These are phyloP conservation scores for Linnaemya vulpina DNA, from an alignment of 2,888 invertebrate genomes.

Conservation along the genomic window DNA sequence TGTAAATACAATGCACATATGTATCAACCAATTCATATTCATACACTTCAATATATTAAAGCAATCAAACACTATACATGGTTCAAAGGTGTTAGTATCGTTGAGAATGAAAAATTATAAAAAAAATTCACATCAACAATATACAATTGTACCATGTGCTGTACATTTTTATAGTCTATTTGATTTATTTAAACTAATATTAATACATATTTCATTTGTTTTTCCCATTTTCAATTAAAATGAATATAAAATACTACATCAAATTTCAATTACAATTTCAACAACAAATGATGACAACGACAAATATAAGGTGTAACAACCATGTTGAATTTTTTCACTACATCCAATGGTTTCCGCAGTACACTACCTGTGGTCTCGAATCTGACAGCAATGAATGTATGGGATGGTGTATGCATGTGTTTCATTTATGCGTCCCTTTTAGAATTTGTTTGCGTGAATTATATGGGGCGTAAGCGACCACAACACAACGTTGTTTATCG, in stretches of 20 bases:
- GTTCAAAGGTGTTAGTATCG: slow-evolving; percentile 25
- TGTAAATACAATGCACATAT: too few relatives aligned
- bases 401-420: slow-evolving; percentile 98
- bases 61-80: background rate
- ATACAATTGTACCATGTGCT: slow-evolving; percentile 23
- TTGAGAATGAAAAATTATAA: slow-evolving; percentile 12
- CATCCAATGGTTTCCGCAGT: slow-evolving; percentile 95
- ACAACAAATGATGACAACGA: background rate
- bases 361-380: slow-evolving; percentile 97
- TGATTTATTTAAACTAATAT: slow-evolving; percentile 40
- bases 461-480: slow-evolving; percentile 95
- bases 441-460: slow-evolving; percentile 97
- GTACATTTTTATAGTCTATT: slow-evolving; percentile 31
- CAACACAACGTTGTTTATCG: slow-evolving; percentile 94
- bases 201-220: slow-evolving; percentile 61
- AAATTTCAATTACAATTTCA: slow-evolving; percentile 30
- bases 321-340: slow-evolving; percentile 99
- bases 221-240: slow-evolving; percentile 18
- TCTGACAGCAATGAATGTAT: slow-evolving; percentile 97
- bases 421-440: slow-evolving; percentile 97
- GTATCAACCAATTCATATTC: slow-evolving; percentile 25
- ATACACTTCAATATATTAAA: background rate
- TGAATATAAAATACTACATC: slow-evolving; percentile 20
- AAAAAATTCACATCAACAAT: slow-evolving; percentile 17
- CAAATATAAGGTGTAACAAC: slow-evolving; percentile 92